Evolutionary conservation across 1,140 invertebrate genomes (phyloP), one percentile per base, ranked within the genome.

Genomic region (Propsilocerus akamusi): DNA sequence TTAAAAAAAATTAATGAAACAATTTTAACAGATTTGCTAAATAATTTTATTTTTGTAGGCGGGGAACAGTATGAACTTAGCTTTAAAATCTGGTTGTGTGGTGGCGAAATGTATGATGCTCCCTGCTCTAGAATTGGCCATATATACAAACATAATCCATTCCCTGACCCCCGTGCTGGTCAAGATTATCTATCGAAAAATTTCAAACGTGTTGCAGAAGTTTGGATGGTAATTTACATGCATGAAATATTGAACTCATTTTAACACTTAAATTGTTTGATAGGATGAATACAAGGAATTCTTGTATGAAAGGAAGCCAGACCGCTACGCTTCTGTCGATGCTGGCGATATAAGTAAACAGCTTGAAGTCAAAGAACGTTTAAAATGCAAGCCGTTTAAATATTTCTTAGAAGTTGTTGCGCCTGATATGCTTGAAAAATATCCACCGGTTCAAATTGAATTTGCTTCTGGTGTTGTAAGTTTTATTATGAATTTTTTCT

Each of bases 41-140:
- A n/a, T n/a, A n/a, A n/a, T n/a, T n/a, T n/a, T n/a, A n/a, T 14
- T 14, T 37, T 5, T 37, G 20, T 37, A 37, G 5, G 20, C 24
- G 95, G 95, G 22, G 95, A 98, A 66, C 97, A 98, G 60, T 84
- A 98, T 50, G 95, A 99, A 67, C 74, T 98, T 41, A 96, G 92
- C 48, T 98, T 99, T 58, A 90, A 97, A 71, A 89, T 95, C 49
- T 86, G 82, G 82, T 82, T 84, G 61, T 86, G 83, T 57, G 94
- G 74, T 68, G 96, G 96, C 58, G 81, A 83, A 74, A 95, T 86
- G 92, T 80, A 71, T 64, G 94, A 75, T 69, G 81, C 71, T 1
- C 93, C 94, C 1, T 98, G 95, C 63, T 96, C 92, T 1, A 77
- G 92, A 55, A 90, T 99, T 5, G 96, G 93, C 0, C 95, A 99